Evolutionary conservation across 2,113 vertebrate species (phyloP), one percentile per base, ranked within the genome.

Genomic region (Lichenostomus cassidix): DNA sequence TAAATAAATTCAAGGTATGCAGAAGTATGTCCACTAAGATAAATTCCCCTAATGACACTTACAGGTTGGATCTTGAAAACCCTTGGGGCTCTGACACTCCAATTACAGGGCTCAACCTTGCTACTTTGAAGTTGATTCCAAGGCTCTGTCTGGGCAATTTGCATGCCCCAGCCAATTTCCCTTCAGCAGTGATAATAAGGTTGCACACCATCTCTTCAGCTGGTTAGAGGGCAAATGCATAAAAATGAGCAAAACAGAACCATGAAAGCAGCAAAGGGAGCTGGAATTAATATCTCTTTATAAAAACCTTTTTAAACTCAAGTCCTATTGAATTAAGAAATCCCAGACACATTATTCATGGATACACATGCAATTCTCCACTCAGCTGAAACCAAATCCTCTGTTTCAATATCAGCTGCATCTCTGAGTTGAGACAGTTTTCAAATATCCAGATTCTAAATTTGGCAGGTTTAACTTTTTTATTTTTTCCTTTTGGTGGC

Each of bases 91-190:
- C 60, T 94, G 71, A 81, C 76, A 81, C 33, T 86, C 24, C 68
- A 81, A 17, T 93, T 78, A 83, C 5, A 68, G 64, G 56, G 83
- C 63, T 93, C 79, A 95, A 77, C 84, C 63, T 83, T 33, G 21
- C 53, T 62, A 9, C 91, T 95, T 92, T 70, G 91, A 95, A 94
- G 90, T 50, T 7, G 5, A 86, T 92, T 71, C 60, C 79, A 92
- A 68, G 85, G 47, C 67, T 75, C 46, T 16, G 53, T 15, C 67
- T 46, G 71, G 44, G 44, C 60, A 77, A 95, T 92, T 76, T 85
- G 71, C 78, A 56, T 53, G 60, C 37, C 73, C 56, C 41, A 65
- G 80, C 52, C 92, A 79, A 60, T 82, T 87, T 55, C 78, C 63
- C 31, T 85, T 58, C 37, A 49, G n/a, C 71, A 55, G 15, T 46